These are phyloP conservation scores for Carcinoscorpius rotundicauda DNA, from an alignment of 1,140 invertebrate species.

Conservation along the genomic window DNA sequence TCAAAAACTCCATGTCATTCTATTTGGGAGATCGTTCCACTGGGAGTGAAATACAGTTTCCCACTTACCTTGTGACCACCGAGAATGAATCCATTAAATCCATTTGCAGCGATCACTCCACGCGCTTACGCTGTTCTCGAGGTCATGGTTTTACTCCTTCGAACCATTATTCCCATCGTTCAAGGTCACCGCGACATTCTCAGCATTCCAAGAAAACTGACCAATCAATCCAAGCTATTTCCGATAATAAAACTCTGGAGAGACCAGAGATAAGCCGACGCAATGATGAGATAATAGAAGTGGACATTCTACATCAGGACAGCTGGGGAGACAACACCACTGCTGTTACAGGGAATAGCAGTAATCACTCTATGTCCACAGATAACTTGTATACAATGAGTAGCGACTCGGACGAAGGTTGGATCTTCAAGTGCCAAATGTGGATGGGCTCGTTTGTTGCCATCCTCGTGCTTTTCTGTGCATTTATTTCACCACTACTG, in stretches of 20 bases:
- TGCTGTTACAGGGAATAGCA: constrained; percentile 91
- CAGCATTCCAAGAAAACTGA: constrained; percentile 24
- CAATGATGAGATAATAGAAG: constrained; percentile 63
- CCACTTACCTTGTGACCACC: constrained; percentile 18
- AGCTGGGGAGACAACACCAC: constrained; percentile 98
- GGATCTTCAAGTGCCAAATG: constrained; percentile 55
- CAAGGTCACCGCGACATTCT: constrained; percentile 13
- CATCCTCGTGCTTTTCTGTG: constrained; percentile 57
- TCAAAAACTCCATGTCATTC: constrained; percentile 12
- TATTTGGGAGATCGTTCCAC: constrained; percentile 19
- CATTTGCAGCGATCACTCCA: constrained; percentile 22
- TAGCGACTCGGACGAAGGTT: constrained; percentile 28
- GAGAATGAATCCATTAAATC: constrained; percentile 24
- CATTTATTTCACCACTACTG: constrained; percentile 79
- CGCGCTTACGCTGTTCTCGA: constrained; percentile 16
- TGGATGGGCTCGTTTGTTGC: constrained; percentile 64
- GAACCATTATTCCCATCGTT: constrained; percentile 16
- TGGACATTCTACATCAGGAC: constrained; percentile 81
- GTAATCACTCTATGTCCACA: constrained; percentile 82
- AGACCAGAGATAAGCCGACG: constrained; percentile 34
- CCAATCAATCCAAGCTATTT: constrained; percentile 24
- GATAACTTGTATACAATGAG: constrained; percentile 53
- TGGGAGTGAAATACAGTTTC: constrained; percentile 16
- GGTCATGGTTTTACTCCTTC: constrained; percentile 16
- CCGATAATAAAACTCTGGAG: constrained; percentile 17